Percentiles rank a stretch among this genome's conserved stretches.
These are phyloP conservation scores for Sebastolobus altivelis DNA, from an alignment of 2,797 vertebrate species.

Conservation along the genomic window DNA sequence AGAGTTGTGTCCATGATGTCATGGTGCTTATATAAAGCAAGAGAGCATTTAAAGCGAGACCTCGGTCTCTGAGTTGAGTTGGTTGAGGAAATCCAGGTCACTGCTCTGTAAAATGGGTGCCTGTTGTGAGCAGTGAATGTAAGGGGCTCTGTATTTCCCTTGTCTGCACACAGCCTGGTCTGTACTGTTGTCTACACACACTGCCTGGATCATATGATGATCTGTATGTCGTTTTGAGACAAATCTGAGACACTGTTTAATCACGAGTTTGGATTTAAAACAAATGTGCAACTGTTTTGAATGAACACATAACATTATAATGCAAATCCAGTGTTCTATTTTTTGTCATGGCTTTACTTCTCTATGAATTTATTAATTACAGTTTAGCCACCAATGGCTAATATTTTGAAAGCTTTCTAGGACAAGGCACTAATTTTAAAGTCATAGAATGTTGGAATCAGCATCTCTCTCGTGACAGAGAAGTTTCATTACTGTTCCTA, in stretches of 20 bases:
- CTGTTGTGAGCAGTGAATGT: slow-evolving; percentile 70
- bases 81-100: slow-evolving; percentile 80
- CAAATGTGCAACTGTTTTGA: not conserved
- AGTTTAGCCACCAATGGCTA: not conserved
- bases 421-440: slow-evolving; percentile 20
- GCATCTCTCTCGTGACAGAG: not conserved
- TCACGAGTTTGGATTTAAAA: not conserved
- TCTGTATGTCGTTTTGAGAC: slow-evolving; percentile 21
- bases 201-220: slow-evolving; percentile 42
- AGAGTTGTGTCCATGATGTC: slow-evolving; percentile 48
- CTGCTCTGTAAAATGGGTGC: slow-evolving; percentile 72
- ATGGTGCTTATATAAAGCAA: slow-evolving; percentile 67
- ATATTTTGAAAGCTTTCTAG: slow-evolving; percentile 32
- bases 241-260: not conserved
- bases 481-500: slow-evolving; percentile 12
- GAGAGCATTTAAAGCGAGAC: slow-evolving; percentile 68
- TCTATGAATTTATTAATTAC: not conserved
- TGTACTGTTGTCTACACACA: slow-evolving; percentile 41
- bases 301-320: not conserved
- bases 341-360: not conserved
- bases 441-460: not conserved
- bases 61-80: slow-evolving; percentile 53
- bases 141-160: slow-evolving; percentile 52
- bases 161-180: slow-evolving; percentile 39
- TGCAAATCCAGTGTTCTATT: not conserved